Evolutionary conservation across 2,113 vertebrate genomes (phyloP), one percentile per base, ranked within the genome.

Genomic region (Potamarius usumacintae): DNA sequence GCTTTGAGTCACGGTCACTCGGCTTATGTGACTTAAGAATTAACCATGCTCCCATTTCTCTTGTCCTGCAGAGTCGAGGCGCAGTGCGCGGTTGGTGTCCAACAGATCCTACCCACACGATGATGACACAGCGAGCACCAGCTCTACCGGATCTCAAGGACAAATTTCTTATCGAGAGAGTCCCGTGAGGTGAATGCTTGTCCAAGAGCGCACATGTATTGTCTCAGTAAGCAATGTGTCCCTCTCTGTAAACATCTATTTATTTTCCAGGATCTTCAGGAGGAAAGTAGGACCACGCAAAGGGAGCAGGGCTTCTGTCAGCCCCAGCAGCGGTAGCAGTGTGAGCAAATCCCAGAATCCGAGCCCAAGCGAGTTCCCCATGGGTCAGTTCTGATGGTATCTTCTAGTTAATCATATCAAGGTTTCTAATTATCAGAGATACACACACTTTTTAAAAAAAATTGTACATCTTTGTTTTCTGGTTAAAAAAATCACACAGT

Each of bases 121-220:
- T 27, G 90, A 91, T 48, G 90, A 91, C 10, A 84, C 90, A 1
- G 90, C 83, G 50, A 90, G 90, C 85, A 89, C 82, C 20, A 88
- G 90, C 84, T 91, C 90, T 12, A 89, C 88, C 5, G 90, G 82
- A 67, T 88, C 90, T 11, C 71, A 50, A 1, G 77, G 87, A 58
- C 84, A 74, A 9, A 57, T 91, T 53, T 85, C 89, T 48, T 91
- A 90, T 65, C 87, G 82, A 85, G 90, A 91, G 79, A 90, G 82
- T 48, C 78, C 87, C 1, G 67, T 85, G 55, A 91, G 87, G 88
- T 91, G 11, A 25, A 63, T n/a, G 74, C 63, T 50, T 82, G 20
- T 34, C n/a, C 5, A 7, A 25, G 6, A 71, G 79, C 65, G 14
- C 30, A 34, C 6, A 34, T 65, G 50, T 42, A 55, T 7, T 6